phyloP scores from a whole-genome alignment of 1,140 invertebrate species.

The Drosophila mojavensis region DNA sequence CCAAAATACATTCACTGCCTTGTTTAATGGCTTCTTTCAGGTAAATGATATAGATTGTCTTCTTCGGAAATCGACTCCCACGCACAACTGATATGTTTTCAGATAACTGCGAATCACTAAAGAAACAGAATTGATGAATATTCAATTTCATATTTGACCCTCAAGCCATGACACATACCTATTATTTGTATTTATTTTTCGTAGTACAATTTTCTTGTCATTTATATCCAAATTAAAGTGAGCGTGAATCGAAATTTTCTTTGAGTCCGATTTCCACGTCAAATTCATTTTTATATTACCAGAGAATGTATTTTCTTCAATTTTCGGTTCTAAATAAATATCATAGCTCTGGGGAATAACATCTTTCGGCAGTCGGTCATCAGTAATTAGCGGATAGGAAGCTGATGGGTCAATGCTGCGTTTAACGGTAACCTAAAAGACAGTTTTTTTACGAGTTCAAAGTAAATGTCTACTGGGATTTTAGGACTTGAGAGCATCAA shows the following conservation, averaged over 20 bases:
- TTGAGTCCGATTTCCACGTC: slow-evolving; percentile 85
- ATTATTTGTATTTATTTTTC: slow-evolving; percentile 50
- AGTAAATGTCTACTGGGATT: no score
- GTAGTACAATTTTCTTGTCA: slow-evolving; percentile 77
- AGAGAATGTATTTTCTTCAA: slow-evolving; percentile 86
- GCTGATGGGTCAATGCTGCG: slow-evolving; percentile 87
- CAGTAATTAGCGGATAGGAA: slow-evolving; percentile 86
- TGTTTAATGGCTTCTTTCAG: slow-evolving; percentile 85
- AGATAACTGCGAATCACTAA: slow-evolving; percentile 10
- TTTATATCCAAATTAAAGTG: slow-evolving; percentile 86
- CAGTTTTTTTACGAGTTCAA: background rate
- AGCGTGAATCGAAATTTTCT: slow-evolving; percentile 87
- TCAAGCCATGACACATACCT: slow-evolving; percentile 56
- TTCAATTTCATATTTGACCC: background rate
- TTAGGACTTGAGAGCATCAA: no score
- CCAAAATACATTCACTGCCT: slow-evolving; percentile 85
- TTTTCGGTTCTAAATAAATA: slow-evolving; percentile 87
- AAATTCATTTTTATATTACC: slow-evolving; percentile 87
- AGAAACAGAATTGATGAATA: background rate
- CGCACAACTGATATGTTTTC: slow-evolving; percentile 47
- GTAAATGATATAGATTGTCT: slow-evolving; percentile 85
- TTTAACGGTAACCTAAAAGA: slow-evolving; percentile 32
- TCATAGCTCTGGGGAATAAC: slow-evolving; percentile 87
- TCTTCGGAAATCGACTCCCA: slow-evolving; percentile 84
- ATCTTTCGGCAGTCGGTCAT: slow-evolving; percentile 85